These are phyloP conservation scores for Ciconia nigra DNA, from an alignment of 2,797 vertebrate species.

Conservation along the genomic window DNA sequence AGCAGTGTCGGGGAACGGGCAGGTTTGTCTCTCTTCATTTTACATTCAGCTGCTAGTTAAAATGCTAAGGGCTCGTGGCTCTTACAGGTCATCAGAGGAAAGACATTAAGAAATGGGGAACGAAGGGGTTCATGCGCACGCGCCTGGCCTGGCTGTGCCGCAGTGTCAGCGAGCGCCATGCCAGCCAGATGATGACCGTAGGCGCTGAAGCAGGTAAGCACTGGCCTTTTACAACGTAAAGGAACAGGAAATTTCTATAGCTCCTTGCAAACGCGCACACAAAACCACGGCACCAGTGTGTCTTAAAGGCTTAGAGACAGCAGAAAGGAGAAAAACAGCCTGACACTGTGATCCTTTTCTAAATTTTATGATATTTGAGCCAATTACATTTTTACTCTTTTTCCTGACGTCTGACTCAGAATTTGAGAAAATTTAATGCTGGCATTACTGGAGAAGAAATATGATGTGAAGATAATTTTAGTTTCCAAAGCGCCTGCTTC, in stretches of 20 bases:
- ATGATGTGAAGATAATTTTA: slow-evolving; percentile 2
- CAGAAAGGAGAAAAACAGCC: background rate
- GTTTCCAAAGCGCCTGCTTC: background rate
- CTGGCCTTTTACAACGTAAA: background rate
- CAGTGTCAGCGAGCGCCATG: rapidly evolving
- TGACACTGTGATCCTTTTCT: background rate
- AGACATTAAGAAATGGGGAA: background rate
- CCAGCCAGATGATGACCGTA: rapidly evolving
- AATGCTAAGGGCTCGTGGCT: background rate
- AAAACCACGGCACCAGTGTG: background rate
- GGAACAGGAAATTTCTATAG: background rate
- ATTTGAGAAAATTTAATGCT: background rate
- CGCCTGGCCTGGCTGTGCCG: rapidly evolving
- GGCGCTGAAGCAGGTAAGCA: background rate
- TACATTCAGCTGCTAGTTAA: background rate
- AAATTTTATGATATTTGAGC: background rate
- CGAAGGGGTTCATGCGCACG: rapidly evolving
- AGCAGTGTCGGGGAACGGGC: rapidly evolving
- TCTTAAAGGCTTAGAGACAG: background rate
- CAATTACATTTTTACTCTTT: background rate
- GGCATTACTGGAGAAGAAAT: background rate
- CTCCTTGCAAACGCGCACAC: background rate
- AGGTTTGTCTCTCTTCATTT: background rate
- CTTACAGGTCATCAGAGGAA: background rate
- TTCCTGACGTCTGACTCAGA: background rate